A percentile compares a stretch with the other conserved stretches of the same genome.
These are phyloP conservation scores for Neoseiulus cucumeris DNA, from an alignment of 1,140 invertebrate genomes.

Conservation along the genomic window DNA sequence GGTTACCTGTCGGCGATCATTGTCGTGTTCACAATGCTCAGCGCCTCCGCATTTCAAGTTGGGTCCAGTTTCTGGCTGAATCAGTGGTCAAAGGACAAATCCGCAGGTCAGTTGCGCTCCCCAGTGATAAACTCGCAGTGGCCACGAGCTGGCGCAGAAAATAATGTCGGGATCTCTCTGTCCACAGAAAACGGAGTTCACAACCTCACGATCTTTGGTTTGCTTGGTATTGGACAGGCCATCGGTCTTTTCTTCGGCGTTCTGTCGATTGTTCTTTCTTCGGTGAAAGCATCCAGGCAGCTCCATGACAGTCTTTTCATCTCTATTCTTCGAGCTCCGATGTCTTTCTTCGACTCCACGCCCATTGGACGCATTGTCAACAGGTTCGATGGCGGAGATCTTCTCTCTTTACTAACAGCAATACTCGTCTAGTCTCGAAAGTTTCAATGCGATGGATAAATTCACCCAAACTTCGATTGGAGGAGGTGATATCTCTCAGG, in stretches of 20 bases:
- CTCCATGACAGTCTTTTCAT: conserved; percentile 22
- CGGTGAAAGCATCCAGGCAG: conserved; percentile 16
- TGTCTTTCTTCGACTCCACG: conserved; percentile 42
- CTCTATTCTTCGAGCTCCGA: conserved; percentile 24
- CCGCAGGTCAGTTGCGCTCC: neutral
- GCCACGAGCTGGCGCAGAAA: no score
- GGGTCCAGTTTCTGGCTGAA: conserved; percentile 22
- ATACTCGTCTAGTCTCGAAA: no score
- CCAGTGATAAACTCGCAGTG: no score
- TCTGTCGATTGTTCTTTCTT: conserved; percentile 17
- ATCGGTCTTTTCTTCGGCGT: conserved; percentile 16
- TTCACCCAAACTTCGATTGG: no score
- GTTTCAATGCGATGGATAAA: no score
- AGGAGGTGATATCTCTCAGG: no score
- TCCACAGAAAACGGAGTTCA: neutral
- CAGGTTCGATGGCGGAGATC: conserved; percentile 25
- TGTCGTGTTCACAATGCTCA: conserved; percentile 33
- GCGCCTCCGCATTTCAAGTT: conserved; percentile 20
- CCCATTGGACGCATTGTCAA: conserved; percentile 35
- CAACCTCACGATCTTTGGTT: conserved; percentile 11
- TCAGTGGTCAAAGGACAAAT: conserved; percentile 22
- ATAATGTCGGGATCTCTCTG: no score
- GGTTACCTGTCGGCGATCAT: conserved; percentile 26
- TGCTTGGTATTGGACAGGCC: conserved; percentile 13
- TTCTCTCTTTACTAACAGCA: no score